These are phyloP conservation scores for Resseliella maxima DNA, from an alignment of 2,888 invertebrate species.

Conservation along the genomic window DNA sequence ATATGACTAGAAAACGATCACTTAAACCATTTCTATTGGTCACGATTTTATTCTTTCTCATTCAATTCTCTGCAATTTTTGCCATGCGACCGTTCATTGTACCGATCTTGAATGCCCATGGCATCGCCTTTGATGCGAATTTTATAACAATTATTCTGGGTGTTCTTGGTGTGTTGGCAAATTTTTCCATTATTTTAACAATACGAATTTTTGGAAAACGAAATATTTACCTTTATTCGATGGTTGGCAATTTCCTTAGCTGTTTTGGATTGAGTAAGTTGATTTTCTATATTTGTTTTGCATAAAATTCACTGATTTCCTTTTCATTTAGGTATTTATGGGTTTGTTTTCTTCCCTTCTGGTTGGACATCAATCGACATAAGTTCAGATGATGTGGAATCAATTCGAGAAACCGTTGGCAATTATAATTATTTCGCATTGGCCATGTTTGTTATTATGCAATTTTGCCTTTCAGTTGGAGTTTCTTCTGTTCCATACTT, in stretches of 20 bases:
- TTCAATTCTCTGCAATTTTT: slow-evolving; percentile 27
- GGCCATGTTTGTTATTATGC: background rate
- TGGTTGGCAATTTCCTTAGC: background rate
- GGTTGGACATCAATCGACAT: background rate
- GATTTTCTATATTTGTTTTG: background rate
- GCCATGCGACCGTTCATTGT: slow-evolving; percentile 23
- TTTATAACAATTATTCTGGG: background rate
- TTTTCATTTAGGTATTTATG: background rate
- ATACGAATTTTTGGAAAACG: background rate
- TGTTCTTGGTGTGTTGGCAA: background rate
- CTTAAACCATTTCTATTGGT: background rate
- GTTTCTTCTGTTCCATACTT: background rate
- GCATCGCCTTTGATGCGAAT: background rate
- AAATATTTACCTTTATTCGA: background rate
- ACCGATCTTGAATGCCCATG: background rate
- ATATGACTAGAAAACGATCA: background rate
- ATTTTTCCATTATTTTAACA: background rate
- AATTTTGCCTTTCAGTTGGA: background rate
- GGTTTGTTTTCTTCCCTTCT: background rate
- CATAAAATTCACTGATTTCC: background rate
- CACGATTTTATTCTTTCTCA: background rate
- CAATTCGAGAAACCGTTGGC: background rate
- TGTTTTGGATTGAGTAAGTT: slow-evolving; percentile 4
- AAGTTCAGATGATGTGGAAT: background rate
- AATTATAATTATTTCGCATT: background rate